phyloP scores from a whole-genome alignment of 2,888 invertebrate species.

The Saturnia pavonia region DNA sequence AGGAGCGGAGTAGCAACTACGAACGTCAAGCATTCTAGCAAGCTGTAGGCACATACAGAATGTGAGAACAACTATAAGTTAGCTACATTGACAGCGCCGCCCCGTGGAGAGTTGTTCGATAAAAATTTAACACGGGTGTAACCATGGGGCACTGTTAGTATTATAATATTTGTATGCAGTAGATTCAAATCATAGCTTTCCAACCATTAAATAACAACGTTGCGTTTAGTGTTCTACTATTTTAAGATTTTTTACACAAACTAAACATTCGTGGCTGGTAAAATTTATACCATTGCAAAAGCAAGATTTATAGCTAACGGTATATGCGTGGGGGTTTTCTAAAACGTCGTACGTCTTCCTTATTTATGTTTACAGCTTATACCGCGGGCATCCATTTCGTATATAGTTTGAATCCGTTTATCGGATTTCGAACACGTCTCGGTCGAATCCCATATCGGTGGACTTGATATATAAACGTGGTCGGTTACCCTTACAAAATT shows the following conservation, averaged over 20 bases:
- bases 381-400: conserved; percentile 68
- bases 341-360: conserved; percentile 76
- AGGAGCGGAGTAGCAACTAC: no score
- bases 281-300: conserved; percentile 71
- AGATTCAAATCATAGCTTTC: background rate
- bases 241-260: conserved; percentile 8
- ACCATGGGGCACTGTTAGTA: no score
- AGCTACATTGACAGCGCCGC: no score
- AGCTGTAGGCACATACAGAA: no score
- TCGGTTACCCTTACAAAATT: conserved; percentile 62
- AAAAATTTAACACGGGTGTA: no score
- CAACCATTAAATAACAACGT: background rate
- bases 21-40: no score
- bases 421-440: conserved; percentile 78
- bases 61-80: no score
- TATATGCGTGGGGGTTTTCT: conserved; percentile 76
- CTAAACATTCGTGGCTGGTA: conserved; percentile 39
- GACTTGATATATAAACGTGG: conserved; percentile 69
- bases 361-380: conserved; percentile 80
- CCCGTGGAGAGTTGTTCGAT: no score
- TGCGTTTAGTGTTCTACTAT: background rate
- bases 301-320: conserved; percentile 66
- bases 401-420: conserved; percentile 77
- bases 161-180: background rate
- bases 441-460: conserved; percentile 63